phyloP scores from a whole-genome alignment of 2,888 invertebrate genomes.

The Drosophila nr. fundita region DNA sequence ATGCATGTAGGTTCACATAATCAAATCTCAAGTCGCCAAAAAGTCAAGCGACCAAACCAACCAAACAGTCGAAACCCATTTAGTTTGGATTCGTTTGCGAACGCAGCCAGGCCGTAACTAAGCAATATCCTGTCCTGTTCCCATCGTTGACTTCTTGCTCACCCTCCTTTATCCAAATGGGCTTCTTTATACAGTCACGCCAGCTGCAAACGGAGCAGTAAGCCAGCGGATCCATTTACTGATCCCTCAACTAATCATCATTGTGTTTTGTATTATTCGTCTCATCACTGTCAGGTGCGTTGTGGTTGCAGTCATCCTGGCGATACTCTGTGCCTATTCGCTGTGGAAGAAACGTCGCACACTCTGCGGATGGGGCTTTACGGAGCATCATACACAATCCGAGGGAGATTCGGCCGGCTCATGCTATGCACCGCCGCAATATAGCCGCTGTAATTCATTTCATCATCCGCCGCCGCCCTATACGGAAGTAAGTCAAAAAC shows the following conservation, averaged over 20 bases:
- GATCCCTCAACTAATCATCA: not conserved
- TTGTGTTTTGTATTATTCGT: not conserved
- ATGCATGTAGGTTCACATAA: conserved; percentile 49
- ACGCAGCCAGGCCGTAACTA: conserved; percentile 46
- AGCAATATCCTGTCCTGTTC: not conserved
- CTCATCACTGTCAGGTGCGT: conserved; percentile 86
- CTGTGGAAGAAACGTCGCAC: conserved; percentile 87
- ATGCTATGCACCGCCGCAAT: conserved; percentile 93
- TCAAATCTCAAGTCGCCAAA: conserved; percentile 73
- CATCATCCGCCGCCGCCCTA: conserved; percentile 94
- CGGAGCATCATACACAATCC: conserved; percentile 87
- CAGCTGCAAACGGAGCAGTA: conserved; percentile 78
- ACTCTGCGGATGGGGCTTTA: conserved; percentile 86
- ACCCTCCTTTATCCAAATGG: conserved; percentile 42
- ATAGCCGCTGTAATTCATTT: conserved; percentile 93
- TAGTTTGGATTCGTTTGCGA: conserved; percentile 73
- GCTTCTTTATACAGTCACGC: conserved; percentile 74
- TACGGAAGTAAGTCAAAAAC: conserved; percentile 88
- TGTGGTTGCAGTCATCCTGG: conserved; percentile 89
- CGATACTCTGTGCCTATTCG: conserved; percentile 89
- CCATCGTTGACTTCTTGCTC: not conserved
- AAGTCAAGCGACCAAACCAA: conserved; percentile 42
- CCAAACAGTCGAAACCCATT: conserved; percentile 18
- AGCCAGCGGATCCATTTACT: not conserved
- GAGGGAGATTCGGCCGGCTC: conserved; percentile 93